These are phyloP conservation scores for Nanorana parkeri DNA, from an alignment of 2,113 vertebrate species.

Conservation along the genomic window DNA sequence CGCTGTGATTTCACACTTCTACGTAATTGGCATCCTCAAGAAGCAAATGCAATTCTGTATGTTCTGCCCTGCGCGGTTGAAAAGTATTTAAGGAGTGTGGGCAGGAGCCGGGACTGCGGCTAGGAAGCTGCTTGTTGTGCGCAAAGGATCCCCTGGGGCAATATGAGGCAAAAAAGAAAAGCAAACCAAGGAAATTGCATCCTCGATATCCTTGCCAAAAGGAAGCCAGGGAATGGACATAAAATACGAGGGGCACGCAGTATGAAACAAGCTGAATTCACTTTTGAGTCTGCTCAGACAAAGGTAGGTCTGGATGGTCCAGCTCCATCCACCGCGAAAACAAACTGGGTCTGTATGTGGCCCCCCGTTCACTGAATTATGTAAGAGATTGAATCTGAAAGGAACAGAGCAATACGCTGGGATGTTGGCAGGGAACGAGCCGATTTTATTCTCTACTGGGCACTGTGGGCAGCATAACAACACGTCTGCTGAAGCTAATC, in stretches of 20 bases:
- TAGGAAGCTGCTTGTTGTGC: conserved; percentile 13
- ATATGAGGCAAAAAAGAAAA: conserved; percentile 17
- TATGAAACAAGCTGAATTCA: conserved; percentile 12
- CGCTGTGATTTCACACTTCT: conserved; percentile 15
- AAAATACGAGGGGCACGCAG: not conserved
- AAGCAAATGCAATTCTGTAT: conserved; percentile 1
- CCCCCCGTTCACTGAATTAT: conserved; percentile 14
- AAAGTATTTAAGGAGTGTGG: conserved; percentile 35
- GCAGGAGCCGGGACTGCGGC: conserved; percentile 10
- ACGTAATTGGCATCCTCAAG: conserved; percentile 9
- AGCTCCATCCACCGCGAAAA: not conserved
- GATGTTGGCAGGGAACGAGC: not conserved
- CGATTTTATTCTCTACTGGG: not conserved
- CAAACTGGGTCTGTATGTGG: conserved; percentile 19
- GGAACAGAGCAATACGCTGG: not conserved
- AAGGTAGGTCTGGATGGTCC: conserved; percentile 31
- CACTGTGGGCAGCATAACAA: not conserved
- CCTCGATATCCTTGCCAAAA: conserved; percentile 23
- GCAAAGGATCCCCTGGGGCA: not conserved
- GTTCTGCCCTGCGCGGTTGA: not conserved
- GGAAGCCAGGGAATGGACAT: conserved; percentile 24
- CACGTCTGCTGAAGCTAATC: not conserved
- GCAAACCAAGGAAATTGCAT: conserved; percentile 34
- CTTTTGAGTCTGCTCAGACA: not conserved
- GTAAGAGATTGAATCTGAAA: not conserved